phyloP scores from a whole-genome alignment of 2,113 vertebrate species.

The Burhinus oedicnemus region DNA sequence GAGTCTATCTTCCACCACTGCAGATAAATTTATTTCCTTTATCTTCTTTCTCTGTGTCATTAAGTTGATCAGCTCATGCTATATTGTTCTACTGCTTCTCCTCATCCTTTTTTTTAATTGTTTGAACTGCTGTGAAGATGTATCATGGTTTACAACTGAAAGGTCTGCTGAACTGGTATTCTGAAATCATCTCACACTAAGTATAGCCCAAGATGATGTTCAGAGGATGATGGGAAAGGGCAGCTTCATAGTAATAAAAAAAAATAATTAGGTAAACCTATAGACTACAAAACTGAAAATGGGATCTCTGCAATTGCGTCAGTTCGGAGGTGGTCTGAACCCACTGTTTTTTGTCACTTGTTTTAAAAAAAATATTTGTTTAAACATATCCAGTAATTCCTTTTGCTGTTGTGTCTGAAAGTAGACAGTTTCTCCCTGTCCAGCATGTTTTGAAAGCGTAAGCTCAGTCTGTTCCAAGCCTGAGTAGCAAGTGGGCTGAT shows the following conservation, averaged over 20 bases:
- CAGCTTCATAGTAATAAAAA: neutral
- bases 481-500: neutral
- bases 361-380: constrained; percentile 24
- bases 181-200: neutral
- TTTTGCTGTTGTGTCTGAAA: constrained; percentile 18
- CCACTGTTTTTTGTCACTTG: neutral
- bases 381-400: neutral
- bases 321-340: neutral
- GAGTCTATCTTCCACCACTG: neutral
- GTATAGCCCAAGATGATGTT: neutral
- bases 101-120: neutral
- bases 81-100: neutral
- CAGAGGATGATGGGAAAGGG: neutral
- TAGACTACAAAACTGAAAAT: neutral
- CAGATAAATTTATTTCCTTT: neutral
- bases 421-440: constrained; percentile 16
- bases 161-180: neutral
- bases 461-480: neutral
- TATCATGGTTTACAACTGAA: neutral
- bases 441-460: neutral
- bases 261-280: neutral
- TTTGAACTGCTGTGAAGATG: neutral
- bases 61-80: neutral
- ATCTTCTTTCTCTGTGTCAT: neutral
- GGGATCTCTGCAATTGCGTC: neutral